A percentile compares a stretch with the other conserved stretches of the same genome.
Evolutionary conservation across 2,888 invertebrate species (phyloP).

Genomic region (Sisyra nigra): DNA sequence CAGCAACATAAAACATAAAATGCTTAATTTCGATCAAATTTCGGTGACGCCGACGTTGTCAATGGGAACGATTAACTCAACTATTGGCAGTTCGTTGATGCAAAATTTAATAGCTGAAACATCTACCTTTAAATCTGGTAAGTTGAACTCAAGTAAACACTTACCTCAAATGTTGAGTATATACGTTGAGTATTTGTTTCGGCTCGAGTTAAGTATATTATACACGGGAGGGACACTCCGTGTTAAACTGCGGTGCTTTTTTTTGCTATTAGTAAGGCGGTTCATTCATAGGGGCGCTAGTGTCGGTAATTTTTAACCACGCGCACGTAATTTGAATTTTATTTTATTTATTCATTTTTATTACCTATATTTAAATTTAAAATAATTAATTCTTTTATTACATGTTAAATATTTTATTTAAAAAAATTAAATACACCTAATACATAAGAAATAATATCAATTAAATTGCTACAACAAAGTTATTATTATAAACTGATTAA

Average conservation of each 20-base stretch:
- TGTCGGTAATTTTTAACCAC: too few species aligned
- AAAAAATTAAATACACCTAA: too few species aligned
- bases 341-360: too few species aligned
- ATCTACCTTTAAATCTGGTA: constrained; percentile 1
- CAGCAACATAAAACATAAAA: not conserved
- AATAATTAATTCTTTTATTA: too few species aligned
- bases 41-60: not conserved
- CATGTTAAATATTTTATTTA: too few species aligned
- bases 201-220: not conserved
- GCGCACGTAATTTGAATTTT: too few species aligned
- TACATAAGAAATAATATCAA: too few species aligned
- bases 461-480: too few species aligned
- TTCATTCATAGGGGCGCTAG: not conserved
- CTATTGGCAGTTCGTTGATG: not conserved
- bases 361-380: too few species aligned
- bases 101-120: constrained; percentile 1
- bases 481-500: too few species aligned
- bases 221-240: not conserved
- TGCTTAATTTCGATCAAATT: not conserved
- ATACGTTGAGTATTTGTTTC: not conserved
- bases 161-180: not conserved
- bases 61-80: constrained; percentile 1
- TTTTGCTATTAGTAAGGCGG: too few species aligned
- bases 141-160: not conserved
- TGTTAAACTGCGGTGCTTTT: too few species aligned